phyloP scores from a whole-genome alignment of 1,140 invertebrate species.

The Drosophila tani region DNA sequence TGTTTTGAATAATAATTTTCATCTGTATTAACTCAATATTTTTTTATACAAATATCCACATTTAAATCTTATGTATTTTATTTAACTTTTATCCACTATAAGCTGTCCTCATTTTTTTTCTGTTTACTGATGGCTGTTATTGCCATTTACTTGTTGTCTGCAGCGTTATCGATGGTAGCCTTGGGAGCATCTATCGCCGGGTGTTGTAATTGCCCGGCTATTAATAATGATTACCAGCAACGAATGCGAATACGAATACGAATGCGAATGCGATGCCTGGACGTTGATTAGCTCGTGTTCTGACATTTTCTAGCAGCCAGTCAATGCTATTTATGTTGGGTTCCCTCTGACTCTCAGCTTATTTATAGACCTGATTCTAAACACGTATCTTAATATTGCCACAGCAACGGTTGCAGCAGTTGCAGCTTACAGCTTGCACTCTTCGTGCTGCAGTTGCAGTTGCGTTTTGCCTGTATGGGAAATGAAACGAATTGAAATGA shows the following conservation, averaged over 20 bases:
- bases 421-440: conserved; percentile 5
- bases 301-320: conserved; percentile 72
- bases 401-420: conserved; percentile 17
- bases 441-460: conserved; percentile 21
- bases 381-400: conserved; percentile 58
- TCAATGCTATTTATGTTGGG: conserved; percentile 72
- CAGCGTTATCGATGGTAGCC: conserved; percentile 42
- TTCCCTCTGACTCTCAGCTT: conserved; percentile 42
- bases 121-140: conserved; percentile 9
- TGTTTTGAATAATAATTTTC: no score
- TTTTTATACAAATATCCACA: not conserved
- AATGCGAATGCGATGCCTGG: conserved; percentile 44
- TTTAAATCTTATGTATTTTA: not conserved
- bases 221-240: conserved; percentile 77
- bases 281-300: conserved; percentile 63
- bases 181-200: conserved; percentile 58
- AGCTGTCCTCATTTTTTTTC: not conserved
- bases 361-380: conserved; percentile 78
- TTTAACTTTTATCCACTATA: not conserved
- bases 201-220: conserved; percentile 75
- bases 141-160: conserved; percentile 32
- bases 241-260: conserved; percentile 38
- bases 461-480: conserved; percentile 47
- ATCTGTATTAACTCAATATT: not conserved
- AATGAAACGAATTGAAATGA: conserved; percentile 54